Conservation (phyloP, 2,888 invertebrate genomes). For the Drosophila borborema region DNA sequence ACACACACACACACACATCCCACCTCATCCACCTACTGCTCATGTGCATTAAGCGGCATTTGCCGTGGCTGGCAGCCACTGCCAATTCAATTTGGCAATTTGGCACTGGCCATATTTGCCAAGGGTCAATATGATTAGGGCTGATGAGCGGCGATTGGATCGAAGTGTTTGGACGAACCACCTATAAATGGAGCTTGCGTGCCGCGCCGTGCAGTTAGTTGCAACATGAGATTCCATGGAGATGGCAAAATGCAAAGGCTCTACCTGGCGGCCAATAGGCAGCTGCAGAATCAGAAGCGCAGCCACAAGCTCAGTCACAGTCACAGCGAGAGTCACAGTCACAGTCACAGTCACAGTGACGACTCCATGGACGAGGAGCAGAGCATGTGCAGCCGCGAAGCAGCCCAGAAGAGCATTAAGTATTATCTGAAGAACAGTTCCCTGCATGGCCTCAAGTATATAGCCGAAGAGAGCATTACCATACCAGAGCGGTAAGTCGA, state of each 20-base stretch:
- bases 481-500: slow-evolving; percentile 78
- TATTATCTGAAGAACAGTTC: slow-evolving; percentile 89
- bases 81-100: slow-evolving; percentile 63
- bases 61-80: slow-evolving; percentile 36
- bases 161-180: slow-evolving; percentile 41
- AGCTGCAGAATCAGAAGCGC: not conserved
- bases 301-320: slow-evolving; percentile 26
- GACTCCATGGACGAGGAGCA: slow-evolving; percentile 47
- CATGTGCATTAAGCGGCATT: slow-evolving; percentile 45
- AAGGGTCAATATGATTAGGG: slow-evolving; percentile 78
- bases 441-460: slow-evolving; percentile 91
- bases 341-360: slow-evolving; percentile 29
- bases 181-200: slow-evolving; percentile 50
- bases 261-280: slow-evolving; percentile 13
- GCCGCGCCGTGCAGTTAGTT: slow-evolving; percentile 30
- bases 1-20: too few relatives aligned
- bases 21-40: slow-evolving; percentile 11
- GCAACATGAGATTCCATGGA: slow-evolving; percentile 55
- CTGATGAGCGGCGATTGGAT: slow-evolving; percentile 64
- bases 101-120: slow-evolving; percentile 65
- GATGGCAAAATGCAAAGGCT: slow-evolving; percentile 18
- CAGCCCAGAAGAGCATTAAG: slow-evolving; percentile 85
- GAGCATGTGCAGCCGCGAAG: slow-evolving; percentile 62
- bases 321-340: slow-evolving; percentile 11
- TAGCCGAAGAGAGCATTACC: slow-evolving; percentile 86